Evolutionary conservation across 2,888 invertebrate genomes (phyloP), one percentile per base, ranked within the genome.

Genomic region (Sinhomidia bicolor): DNA sequence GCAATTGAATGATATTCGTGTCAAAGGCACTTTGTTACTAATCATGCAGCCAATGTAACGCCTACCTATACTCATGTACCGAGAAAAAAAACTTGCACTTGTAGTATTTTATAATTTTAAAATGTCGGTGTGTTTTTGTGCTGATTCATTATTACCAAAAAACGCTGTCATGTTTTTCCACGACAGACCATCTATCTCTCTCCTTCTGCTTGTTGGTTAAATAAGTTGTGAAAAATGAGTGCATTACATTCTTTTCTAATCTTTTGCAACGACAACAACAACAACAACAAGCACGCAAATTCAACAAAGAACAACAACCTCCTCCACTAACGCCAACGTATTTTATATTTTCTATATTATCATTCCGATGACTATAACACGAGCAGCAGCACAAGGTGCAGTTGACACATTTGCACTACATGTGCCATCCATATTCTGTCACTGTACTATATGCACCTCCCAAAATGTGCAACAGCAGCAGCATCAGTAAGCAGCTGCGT

Each of bases 361-460:
- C n/a, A n/a, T n/a, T n/a, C n/a, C n/a, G 32, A 54, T 60, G 57
- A 79, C 60, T 79, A n/a, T n/a, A 57, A 60, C 57, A 79, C 76
- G 47, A 51, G 51, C 57, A 79, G 51, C 29, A 51, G 51, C 17
- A 76, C 76, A 54, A 76, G 76, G 54, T 51, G 54, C 79, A 79
- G 82, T 88, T 88, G 83, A 83, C 88, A 88, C 82, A 78, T 76
- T 87, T 87, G 87, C 74, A 36, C 60, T 80, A 60, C 86, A 81
- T 82, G 51, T 82, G 76, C 60, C 80, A 86, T 71, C 32, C 32
- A 36, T n/a, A 81, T 44, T 60, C 29, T 60, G 36, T 60, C 36
- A 26, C 23, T 62, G 68, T 84, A 47, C 76, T 87, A 74, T 71
- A 68, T 86, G 36, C 71, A 65, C 65, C 44, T 29, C 60, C 14